Evolutionary conservation across 2,888 invertebrate species (phyloP).

Genomic region (Oligia latruncula): DNA sequence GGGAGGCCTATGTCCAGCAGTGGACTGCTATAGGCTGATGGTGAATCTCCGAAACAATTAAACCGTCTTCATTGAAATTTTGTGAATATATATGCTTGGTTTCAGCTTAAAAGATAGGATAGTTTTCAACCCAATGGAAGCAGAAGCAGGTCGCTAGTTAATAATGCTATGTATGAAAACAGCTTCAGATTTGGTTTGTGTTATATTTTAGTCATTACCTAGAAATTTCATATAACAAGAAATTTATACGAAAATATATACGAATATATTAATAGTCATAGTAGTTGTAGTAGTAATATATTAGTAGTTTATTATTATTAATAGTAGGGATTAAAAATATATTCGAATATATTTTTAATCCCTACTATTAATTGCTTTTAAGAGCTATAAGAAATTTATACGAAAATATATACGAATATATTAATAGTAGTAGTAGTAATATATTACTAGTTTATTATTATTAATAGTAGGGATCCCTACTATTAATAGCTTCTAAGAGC

Average conservation of each 20-base stretch:
- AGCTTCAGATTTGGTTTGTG: background rate
- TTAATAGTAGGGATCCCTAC: background rate
- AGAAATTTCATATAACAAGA: too few species aligned
- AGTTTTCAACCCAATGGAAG: background rate
- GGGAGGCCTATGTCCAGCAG: too few species aligned
- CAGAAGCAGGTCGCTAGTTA: background rate
- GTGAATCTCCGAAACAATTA: background rate
- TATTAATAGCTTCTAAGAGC: background rate
- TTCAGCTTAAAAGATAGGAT: background rate
- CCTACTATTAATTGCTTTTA: background rate
- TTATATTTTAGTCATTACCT: background rate
- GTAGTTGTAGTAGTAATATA: too few species aligned
- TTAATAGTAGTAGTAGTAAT: too few species aligned
- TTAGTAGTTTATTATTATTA: too few species aligned
- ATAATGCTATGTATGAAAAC: background rate
- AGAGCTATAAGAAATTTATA: background rate
- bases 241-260: too few species aligned
- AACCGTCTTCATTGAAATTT: background rate
- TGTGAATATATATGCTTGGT: background rate
- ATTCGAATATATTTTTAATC: too few species aligned
- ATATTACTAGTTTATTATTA: too few species aligned
- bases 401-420: too few species aligned
- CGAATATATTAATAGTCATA: too few species aligned
- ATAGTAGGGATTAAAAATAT: too few species aligned
- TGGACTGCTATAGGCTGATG: too few species aligned